These are phyloP conservation scores for Phrynosoma platyrhinos DNA, from an alignment of 2,113 vertebrate genomes.

Conservation along the genomic window DNA sequence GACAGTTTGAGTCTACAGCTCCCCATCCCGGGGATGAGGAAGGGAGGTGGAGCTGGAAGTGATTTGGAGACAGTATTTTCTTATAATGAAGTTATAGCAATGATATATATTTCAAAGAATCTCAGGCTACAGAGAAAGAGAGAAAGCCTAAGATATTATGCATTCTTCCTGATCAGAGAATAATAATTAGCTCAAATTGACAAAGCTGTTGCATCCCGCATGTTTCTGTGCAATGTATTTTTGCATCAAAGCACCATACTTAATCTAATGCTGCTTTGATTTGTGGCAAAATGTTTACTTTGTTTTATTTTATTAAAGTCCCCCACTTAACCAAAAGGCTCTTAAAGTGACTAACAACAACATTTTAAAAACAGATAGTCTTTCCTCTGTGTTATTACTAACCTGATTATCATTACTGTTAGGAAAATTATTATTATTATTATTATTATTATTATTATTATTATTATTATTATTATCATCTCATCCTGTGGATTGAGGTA, in stretches of 20 bases:
- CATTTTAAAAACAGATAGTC: background rate
- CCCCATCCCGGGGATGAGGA: slow-evolving; percentile 63
- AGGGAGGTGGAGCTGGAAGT: slow-evolving; percentile 52
- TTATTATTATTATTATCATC: too few relatives aligned
- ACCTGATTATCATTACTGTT: background rate
- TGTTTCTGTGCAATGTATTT: slow-evolving; percentile 70
- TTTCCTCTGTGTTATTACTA: background rate
- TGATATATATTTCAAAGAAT: slow-evolving; percentile 71
- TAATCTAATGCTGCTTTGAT: slow-evolving; percentile 71
- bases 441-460: too few relatives aligned
- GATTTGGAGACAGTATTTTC: slow-evolving; percentile 74
- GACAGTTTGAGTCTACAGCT: slow-evolving; percentile 74
- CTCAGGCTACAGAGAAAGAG: slow-evolving; percentile 59
- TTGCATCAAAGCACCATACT: slow-evolving; percentile 67
- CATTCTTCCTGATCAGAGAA: slow-evolving; percentile 71
- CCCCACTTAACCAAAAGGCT: background rate
- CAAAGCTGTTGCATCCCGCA: slow-evolving; percentile 59
- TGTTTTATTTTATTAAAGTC: background rate
- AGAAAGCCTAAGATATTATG: slow-evolving; percentile 30
- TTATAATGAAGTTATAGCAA: slow-evolving; percentile 70
- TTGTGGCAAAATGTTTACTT: slow-evolving; percentile 34
- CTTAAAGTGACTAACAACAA: background rate
- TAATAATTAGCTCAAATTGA: slow-evolving; percentile 74
- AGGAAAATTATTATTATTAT: background rate
- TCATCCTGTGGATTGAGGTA: too few relatives aligned